Conservation (phyloP, 2,888 invertebrate genomes). For the Halictus quadricinctus region DNA sequence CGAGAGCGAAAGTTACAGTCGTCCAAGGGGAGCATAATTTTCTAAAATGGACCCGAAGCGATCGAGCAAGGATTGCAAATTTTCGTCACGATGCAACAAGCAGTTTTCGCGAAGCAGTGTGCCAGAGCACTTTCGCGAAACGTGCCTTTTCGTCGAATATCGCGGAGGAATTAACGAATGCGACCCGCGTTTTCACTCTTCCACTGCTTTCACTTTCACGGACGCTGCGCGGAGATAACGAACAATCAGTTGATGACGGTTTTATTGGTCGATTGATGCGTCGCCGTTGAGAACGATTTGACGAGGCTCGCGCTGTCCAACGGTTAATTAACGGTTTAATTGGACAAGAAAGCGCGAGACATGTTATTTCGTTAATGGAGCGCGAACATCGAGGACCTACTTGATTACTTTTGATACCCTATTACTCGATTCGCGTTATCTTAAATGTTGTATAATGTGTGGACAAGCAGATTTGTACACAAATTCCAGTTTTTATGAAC, state of each 20-base stretch:
- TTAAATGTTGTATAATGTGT: background rate
- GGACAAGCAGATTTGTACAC: background rate
- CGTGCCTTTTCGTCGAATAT: conserved; percentile 29
- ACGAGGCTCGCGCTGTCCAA: background rate
- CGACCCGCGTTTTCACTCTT: conserved; percentile 58
- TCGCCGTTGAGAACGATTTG: background rate
- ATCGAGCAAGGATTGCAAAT: conserved; percentile 9
- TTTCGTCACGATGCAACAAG: conserved; percentile 18
- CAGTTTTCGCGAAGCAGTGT: conserved; percentile 1
- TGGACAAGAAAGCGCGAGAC: background rate
- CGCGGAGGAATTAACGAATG: conserved; percentile 49
- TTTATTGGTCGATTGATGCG: conserved; percentile 6
- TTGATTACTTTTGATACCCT: background rate
- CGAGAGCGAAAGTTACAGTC: background rate
- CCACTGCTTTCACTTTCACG: conserved; percentile 64
- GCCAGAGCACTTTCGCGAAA: conserved; percentile 58
- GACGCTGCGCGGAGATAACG: conserved; percentile 54
- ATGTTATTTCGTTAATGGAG: background rate
- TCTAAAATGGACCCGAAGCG: background rate
- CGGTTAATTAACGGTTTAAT: conserved; percentile 31
- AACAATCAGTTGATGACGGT: conserved; percentile 31
- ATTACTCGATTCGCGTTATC: background rate
- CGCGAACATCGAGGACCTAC: background rate
- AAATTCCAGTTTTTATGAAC: background rate
- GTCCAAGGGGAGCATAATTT: background rate